Evolutionary conservation across 2,888 invertebrate genomes (phyloP), one percentile per base, ranked within the genome.

Genomic region (Anoplius nigerrimus): DNA sequence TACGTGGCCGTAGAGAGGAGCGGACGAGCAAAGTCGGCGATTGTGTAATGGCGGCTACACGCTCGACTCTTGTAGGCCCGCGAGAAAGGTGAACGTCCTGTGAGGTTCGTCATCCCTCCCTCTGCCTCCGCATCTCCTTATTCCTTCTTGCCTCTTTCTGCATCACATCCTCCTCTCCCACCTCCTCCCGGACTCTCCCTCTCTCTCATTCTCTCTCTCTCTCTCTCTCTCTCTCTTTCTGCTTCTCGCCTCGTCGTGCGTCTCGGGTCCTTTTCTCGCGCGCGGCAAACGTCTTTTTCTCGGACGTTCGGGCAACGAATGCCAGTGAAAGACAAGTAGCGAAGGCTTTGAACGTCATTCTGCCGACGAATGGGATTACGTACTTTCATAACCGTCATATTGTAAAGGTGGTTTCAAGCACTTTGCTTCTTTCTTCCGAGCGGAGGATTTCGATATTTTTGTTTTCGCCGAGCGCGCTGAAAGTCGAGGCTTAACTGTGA

Each of bases 1-100:
- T 57, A 45, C 75, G 68, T 75, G 77, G 72, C 60, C 72, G 75
- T 34, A 34, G 34, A 34, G 34, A 72, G 67, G 71, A 72, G 64
- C 76, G 78, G 75, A 71, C 76, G 75, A 77, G 72, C 70, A 74
- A 74, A 69, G 74, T 69, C 71, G 72, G 72, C 81, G 87, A 86
- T 87, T 87, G 87, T 87, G 87, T 87, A 87, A 87, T 87, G 87
- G 87, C 85, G 85, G 83, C 82, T 34, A 34, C 48, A 66, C 58
- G 71, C 72, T 67, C 72, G 74, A 68, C 74, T 75, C 81, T 73
- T 62, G 72, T 79, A 74, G 75, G 77, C 70, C 74, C 71, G 73
- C 79, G 75, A 75, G 74, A 76, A 79, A 85, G 85, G 86, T 86
- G 82, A 86, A 86, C 78, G 85, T 84, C 86, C 85, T 84, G 74